phyloP scores from a whole-genome alignment of 2,113 vertebrate genomes.

The Alexandromys fortis region DNA sequence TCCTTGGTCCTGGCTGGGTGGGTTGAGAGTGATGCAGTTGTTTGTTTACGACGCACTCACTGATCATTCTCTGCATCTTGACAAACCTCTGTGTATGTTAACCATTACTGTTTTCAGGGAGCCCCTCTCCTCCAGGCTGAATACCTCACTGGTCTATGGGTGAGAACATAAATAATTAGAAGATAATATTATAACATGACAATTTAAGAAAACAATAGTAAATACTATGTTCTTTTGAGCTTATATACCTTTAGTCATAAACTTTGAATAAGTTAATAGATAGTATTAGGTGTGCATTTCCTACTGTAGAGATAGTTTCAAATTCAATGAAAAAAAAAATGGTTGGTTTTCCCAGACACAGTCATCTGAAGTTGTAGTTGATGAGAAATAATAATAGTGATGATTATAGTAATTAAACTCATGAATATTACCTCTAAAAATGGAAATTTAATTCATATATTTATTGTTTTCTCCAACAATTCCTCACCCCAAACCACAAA shows the following conservation, averaged over 20 bases:
- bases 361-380: neutral
- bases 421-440: neutral
- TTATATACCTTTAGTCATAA: neutral
- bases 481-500: accelerated
- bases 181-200: neutral
- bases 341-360: neutral
- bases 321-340: neutral
- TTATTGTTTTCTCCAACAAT: neutral
- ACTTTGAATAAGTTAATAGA: neutral
- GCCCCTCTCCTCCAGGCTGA: neutral
- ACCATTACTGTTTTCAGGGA: neutral
- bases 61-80: neutral
- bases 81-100: neutral
- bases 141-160: neutral
- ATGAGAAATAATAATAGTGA: neutral
- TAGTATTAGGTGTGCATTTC: neutral
- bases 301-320: neutral
- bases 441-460: neutral
- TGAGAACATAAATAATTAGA: neutral
- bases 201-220: neutral
- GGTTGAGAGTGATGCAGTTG: neutral
- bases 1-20: neutral
- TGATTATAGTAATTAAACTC: neutral
- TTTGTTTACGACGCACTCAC: no score
- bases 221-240: neutral